phyloP scores from a whole-genome alignment of 1,140 invertebrate species.

The Notospermus geniculatus region DNA sequence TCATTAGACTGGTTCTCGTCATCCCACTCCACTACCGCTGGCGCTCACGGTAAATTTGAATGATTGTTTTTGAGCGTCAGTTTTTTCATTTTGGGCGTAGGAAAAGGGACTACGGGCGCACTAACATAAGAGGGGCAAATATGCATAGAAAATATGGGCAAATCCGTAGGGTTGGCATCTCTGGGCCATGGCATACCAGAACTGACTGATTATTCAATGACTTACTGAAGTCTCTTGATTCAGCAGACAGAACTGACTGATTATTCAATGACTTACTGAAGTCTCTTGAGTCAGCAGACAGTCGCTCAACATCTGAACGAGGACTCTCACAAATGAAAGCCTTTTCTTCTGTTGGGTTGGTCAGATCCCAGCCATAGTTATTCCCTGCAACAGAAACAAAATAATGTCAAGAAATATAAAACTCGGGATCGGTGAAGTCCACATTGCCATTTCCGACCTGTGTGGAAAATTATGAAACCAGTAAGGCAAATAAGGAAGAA shows the following conservation, averaged over 20 bases:
- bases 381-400: background rate
- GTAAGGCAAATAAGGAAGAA: background rate
- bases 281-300: background rate
- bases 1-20: too few relatives aligned
- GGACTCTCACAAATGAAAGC: conserved; percentile 1
- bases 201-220: too few relatives aligned
- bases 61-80: too few relatives aligned
- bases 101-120: too few relatives aligned
- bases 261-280: background rate
- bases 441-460: background rate
- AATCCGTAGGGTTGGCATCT: too few relatives aligned
- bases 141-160: too few relatives aligned
- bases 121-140: too few relatives aligned
- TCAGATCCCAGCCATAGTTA: background rate
- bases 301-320: background rate
- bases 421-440: background rate
- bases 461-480: background rate
- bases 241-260: too few relatives aligned
- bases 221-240: background rate
- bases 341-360: background rate
- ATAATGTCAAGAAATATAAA: background rate
- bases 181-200: background rate
- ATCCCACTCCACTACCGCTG: too few relatives aligned
- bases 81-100: too few relatives aligned
- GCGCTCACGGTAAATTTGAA: too few relatives aligned